phyloP scores from a whole-genome alignment of 2,888 invertebrate species.

The Harpagoxenus sublaevis region DNA sequence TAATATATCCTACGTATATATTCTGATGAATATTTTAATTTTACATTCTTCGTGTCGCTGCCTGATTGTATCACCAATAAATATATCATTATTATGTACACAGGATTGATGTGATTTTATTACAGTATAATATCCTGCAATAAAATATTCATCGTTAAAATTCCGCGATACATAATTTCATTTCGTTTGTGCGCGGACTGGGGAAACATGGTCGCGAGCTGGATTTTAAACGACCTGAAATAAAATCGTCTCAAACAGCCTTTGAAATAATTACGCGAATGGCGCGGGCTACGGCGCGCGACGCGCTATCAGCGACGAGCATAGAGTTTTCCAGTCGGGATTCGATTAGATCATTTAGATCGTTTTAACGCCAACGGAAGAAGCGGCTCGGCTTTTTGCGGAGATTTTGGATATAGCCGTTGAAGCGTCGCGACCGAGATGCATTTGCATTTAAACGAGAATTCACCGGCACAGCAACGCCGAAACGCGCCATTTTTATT shows the following conservation, averaged over 20 bases:
- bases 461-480: conserved; percentile 46
- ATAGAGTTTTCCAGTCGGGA: conserved; percentile 10
- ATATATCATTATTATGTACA: neutral
- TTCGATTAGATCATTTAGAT: conserved; percentile 48
- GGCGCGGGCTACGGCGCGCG: neutral
- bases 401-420: conserved; percentile 32
- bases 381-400: conserved; percentile 44
- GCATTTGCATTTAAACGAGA: conserved; percentile 57
- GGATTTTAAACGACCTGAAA: neutral
- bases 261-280: conserved; percentile 4
- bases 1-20: neutral
- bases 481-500: conserved; percentile 55
- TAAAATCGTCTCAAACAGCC: neutral
- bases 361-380: conserved; percentile 45
- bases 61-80: neutral
- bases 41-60: conserved; percentile 11
- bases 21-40: conserved; percentile 21
- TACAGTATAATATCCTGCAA: neutral
- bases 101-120: conserved; percentile 15
- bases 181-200: conserved; percentile 2
- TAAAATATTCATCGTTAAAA: conserved; percentile 19
- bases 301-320: neutral
- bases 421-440: conserved; percentile 41
- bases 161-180: conserved; percentile 4
- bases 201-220: neutral